Base-by-base conservation (phyloP, 2,113 vertebrate species). In the Cottus gobio region DNA sequence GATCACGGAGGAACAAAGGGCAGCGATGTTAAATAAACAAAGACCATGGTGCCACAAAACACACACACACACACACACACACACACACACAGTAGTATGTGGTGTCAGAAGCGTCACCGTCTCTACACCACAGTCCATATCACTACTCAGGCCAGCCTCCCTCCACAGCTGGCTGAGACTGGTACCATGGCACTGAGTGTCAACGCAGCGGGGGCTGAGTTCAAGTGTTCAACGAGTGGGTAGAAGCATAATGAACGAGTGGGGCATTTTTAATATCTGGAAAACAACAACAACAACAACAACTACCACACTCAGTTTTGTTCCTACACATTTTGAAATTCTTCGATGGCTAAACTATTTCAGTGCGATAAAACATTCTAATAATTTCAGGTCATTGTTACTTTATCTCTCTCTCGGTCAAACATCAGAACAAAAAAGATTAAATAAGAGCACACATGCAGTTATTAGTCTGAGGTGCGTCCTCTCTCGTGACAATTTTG, bases 1-100 rank as follows among this genome's bases (percentile, higher is more conserved):
- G 48, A 83, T 73, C 36, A 18, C 54, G 63, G 82, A 52, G 44
- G 85, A 89, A 94, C 93, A 95, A 95, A 92, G 92, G 85, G 81
- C 78, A 85, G 79, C 84, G 89, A 95, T 93, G 91, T 93, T 80
- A 92, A 89, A 86, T 82, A 87, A 92, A 93, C 92, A 94, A 93
- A 92, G 93, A 77, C 82, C 77, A 85, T 60, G 42, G 78, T 89
- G 77, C 78, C 70, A 82, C 81, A 81, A 80, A 34, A n/a, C 39
- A 46, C 24, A 20, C 39, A 44, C 24, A 12, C 54, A 52, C 54
- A 76, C 22, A 75, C 58, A 63, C 71, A 71, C 54, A 22, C 56
- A 60, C 54, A 74, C 22, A 70, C 57, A 48, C 70, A 71, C 8
- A 58, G 77, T 71, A 67, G 85, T 84, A 87, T 77, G 84, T 69